Evolutionary conservation across 2,888 invertebrate genomes (phyloP).

Genomic region (Xylophagus ater): DNA sequence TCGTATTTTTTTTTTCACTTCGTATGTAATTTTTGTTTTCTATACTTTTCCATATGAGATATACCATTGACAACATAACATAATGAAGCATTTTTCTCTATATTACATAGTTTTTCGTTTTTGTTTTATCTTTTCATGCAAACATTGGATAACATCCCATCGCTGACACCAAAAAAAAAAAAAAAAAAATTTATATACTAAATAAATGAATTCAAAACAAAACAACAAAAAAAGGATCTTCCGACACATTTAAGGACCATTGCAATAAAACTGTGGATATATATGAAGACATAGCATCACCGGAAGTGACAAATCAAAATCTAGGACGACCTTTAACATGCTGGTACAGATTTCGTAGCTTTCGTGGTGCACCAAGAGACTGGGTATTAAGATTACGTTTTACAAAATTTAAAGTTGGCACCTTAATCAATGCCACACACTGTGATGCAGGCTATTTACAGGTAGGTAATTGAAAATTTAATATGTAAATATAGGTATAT

Average conservation of each 20-base stretch:
- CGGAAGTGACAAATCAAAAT: conserved; percentile 70
- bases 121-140: background rate
- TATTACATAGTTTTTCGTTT: too few species aligned
- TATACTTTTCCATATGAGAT: too few species aligned
- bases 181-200: too few species aligned
- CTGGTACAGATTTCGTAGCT: conserved; percentile 80
- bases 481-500: too few species aligned
- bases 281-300: conserved; percentile 83
- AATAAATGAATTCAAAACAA: too few species aligned
- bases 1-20: too few species aligned
- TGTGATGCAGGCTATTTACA: conserved; percentile 83
- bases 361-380: conserved; percentile 77
- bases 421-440: conserved; percentile 72
- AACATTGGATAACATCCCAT: conserved; percentile 5
- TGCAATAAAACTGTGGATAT: conserved; percentile 92
- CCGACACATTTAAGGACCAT: conserved; percentile 54
- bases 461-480: too few species aligned
- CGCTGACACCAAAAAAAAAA: too few species aligned
- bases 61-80: too few species aligned
- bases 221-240: conserved; percentile 20
- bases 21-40: too few species aligned
- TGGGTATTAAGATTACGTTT: conserved; percentile 83
- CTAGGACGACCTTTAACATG: conserved; percentile 79
- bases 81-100: too few species aligned
- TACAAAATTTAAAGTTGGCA: conserved; percentile 87